Evolutionary conservation across 2,797 vertebrate genomes (phyloP), one percentile per base, ranked within the genome.

Genomic region (Periophthalmus magnuspinnatus): DNA sequence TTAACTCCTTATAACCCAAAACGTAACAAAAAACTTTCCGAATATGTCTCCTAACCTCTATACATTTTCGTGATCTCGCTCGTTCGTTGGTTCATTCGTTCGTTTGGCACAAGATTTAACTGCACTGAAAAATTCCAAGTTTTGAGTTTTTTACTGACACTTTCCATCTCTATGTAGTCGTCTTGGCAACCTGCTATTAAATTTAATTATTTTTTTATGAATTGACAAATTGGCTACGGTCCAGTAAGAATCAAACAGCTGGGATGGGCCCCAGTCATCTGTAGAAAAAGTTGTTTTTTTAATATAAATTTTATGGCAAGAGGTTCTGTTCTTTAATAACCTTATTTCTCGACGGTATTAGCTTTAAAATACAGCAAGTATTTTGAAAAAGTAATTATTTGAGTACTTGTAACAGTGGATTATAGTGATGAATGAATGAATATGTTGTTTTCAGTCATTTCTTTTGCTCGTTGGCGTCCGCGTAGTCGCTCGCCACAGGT

Each of bases 401-500:
- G 17, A 48, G 5, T 17, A 17, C 17, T 6, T 19, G 17, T 11
- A 21, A 10, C 21, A n/a, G 22, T 54, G 21, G 11, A 0, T 21
- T 48, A 6, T 16, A 19, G 16, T 11, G 11, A 41, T 41, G 41
- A 41, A 41, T 41, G 41, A 41, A 41, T 41, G 2, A 41, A 41
- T 5, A 17, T 54, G 22, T 54, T 8, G 8, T 52, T n/a, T 6
- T 54, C n/a, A 21, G 21, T 54, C 8, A 54, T 54, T 54, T 54
- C 6, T 6, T n/a, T 54, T 21, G 6, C 24, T 56, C 13, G 22
- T 57, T 57, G 28, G 24, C 24, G 6, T 22, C 5, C 14, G 55
- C 55, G 13, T 32, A 0, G 55, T 32, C 22, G 32, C 5, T 57
- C 4, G 78, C 77, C 48, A 71, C 91, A 93, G 91, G 92, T 93